These are phyloP conservation scores for Pangasius sanitwongsei DNA, from an alignment of 2,797 vertebrate genomes.

Conservation along the genomic window DNA sequence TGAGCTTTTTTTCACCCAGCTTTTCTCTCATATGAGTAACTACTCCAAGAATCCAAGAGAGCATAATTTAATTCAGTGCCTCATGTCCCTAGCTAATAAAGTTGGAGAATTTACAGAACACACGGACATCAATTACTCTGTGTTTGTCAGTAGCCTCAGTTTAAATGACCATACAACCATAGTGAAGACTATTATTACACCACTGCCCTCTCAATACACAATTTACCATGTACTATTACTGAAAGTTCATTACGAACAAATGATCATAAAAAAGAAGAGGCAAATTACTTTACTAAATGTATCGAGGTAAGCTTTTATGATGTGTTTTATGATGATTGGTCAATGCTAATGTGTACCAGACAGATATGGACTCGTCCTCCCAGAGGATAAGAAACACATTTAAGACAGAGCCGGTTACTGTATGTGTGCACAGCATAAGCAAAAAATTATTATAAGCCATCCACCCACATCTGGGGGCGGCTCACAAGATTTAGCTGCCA, in stretches of 20 bases:
- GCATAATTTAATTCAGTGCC: conserved; percentile 1
- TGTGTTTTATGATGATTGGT: background rate
- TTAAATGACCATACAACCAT: background rate
- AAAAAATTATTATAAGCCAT: conserved; percentile 3
- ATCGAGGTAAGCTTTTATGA: background rate
- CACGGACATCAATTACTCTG: background rate
- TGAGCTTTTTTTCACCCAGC: background rate
- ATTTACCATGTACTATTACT: background rate
- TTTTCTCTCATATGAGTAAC: conserved; percentile 13
- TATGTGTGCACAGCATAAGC: background rate
- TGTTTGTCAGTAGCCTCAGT: background rate
- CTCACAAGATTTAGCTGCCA: conserved; percentile 3
- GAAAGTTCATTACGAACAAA: conserved; percentile 30
- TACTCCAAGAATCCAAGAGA: background rate
- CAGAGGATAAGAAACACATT: conserved; percentile 6
- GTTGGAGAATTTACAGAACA: background rate
- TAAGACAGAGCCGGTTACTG: background rate
- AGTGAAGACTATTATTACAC: conserved; percentile 18
- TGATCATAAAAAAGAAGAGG: background rate
- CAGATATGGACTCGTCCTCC: background rate
- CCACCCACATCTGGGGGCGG: background rate
- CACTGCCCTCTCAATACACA: background rate
- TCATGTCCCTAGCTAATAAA: background rate
- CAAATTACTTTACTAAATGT: conserved; percentile 23
- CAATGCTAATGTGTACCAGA: background rate